Conservation (phyloP, 1,140 invertebrate genomes). For the Phthorimaea operculella region DNA sequence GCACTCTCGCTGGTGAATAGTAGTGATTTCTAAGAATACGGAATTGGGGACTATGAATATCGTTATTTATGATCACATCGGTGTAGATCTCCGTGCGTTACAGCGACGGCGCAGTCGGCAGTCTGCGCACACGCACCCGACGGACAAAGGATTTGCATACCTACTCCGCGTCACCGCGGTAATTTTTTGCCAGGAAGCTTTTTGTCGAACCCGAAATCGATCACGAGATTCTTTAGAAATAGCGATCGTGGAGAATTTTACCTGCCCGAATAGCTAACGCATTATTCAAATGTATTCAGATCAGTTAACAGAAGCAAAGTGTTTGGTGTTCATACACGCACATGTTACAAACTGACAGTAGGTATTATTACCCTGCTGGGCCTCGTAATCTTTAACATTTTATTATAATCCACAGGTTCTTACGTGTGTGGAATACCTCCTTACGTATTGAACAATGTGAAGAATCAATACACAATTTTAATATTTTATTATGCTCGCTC, state of each 20-base stretch:
- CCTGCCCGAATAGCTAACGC: not conserved
- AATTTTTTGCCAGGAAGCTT: constrained; percentile 16
- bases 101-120: not conserved
- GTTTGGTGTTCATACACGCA: not conserved
- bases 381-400: too few relatives aligned
- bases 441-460: too few relatives aligned
- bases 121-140: not conserved
- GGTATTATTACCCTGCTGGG: too few relatives aligned
- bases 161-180: constrained; percentile 9
- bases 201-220: constrained; percentile 14
- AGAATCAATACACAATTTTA: too few relatives aligned
- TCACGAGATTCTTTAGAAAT: constrained; percentile 1
- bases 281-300: not conserved
- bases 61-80: too few relatives aligned
- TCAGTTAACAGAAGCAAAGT: not conserved
- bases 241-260: not conserved
- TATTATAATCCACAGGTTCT: too few relatives aligned
- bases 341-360: not conserved
- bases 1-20: too few relatives aligned
- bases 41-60: too few relatives aligned
- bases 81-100: too few relatives aligned
- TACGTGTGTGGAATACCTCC: too few relatives aligned
- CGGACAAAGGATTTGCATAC: constrained; percentile 27
- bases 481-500: too few relatives aligned
- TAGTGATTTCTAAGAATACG: too few relatives aligned